Base-by-base conservation (phyloP, 2,888 invertebrate species). In the Minunthozetes semirufus region DNA sequence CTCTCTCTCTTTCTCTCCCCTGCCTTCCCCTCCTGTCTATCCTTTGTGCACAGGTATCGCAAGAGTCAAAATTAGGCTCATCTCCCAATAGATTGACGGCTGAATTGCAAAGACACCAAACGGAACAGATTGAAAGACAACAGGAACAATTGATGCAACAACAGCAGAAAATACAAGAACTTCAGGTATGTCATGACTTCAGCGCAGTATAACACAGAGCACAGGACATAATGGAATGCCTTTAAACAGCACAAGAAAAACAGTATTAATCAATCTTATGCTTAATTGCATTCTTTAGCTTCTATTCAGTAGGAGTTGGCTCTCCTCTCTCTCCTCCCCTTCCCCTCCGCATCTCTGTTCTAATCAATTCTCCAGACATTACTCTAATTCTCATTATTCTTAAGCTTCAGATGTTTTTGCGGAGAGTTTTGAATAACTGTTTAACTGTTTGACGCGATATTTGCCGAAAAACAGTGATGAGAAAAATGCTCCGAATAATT, bases 101-200 rank as follows among this genome's bases (percentile, higher is more conserved):
- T 70, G 48, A 70, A 70, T 15, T 70, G 70, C 70, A 70, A 70
- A 70, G 48, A 70, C 70, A 70, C 27, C 70, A 70, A 70, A 70
- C 70, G 48, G 70, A 70, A 48, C 70, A 70, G 46, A 70, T 70
- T 25, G 27, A 48, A n/a, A 1, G 70, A 70, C 70, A 70, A 70
- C 70, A 48, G 70, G 46, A 70, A 70, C 70, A 70, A 70, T 70
- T 70, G 70, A 48, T 46, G 38, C 70, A 70, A 48, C 70, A 70
- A 70, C 70, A 70, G 46, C 70, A 70, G 3, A 46, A 70, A 48
- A 70, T 70, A 46, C 70, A 70, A 70, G 70, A 70, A 70, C 70
- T 70, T 19, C 70, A 70, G 70, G 70, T 70, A 70, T 70, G 48
- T 5, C 9, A 38, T n/a, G n/a, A n/a, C n/a, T n/a, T n/a, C n/a